Base-by-base conservation (phyloP, 2,888 invertebrate genomes). In the Xestia c-nigrum region DNA sequence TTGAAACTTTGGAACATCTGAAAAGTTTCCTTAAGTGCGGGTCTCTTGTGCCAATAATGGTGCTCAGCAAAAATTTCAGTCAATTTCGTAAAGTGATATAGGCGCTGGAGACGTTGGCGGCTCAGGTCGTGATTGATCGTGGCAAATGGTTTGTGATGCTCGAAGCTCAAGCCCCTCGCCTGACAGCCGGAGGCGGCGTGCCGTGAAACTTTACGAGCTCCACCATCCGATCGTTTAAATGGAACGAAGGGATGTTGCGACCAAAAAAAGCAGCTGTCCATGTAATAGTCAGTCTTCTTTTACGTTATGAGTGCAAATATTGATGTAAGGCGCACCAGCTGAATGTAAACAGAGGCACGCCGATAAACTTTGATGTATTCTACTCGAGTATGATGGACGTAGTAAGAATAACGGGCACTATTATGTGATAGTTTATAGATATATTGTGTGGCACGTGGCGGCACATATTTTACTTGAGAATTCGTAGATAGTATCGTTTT, bases 81-180 rank as follows among this genome's bases (percentile, higher is more conserved):
- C 92, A 91, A 93, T 94, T 92, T 91, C 89, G 89, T 91, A 92
- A 94, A 94, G 93, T 92, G 93, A 93, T 94, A 92, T 91, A 93
- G 91, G 91, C 91, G 87, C 87, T 83, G 87, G 88, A 92, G 93
- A 91, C 90, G 89, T 86, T 86, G 86, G 88, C 87, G 88, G 89
- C 89, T 90, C 89, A 88, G 78, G 77, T 78, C 86, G 93, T 94
- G 94, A 95, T 94, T 94, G 95, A 94, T 95, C 91, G 93, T 90
- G 90, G 94, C 92, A 94, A 95, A 94, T 94, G 94, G 94, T 90
- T 93, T 91, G 93, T 93, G 93, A 92, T 91, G 89, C 89, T 89
- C 85, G 79, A 85, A 84, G 81, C 87, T 80, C 80, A 72, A 78
- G 86, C 83, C 86, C 84, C 78, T 84, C 80, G 82, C 82, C 86